Conservation (phyloP, 2,113 vertebrate genomes). For the Calidris pygmaea region DNA sequence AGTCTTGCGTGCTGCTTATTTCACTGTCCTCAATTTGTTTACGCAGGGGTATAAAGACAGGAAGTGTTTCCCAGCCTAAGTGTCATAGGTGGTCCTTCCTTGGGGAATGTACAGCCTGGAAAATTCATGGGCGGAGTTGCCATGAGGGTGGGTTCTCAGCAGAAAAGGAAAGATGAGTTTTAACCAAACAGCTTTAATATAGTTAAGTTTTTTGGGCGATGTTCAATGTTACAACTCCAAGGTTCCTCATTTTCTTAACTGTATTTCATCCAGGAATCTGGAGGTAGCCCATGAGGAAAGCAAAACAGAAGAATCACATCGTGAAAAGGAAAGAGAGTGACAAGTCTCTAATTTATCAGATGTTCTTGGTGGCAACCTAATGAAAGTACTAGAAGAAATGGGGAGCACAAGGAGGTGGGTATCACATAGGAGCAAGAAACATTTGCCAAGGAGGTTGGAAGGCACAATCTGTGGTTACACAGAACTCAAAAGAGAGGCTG, state of each 20-base stretch:
- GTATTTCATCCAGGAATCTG: background rate
- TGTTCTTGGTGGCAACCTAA: background rate
- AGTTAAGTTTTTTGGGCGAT: background rate
- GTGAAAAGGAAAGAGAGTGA: background rate
- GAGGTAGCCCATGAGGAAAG: background rate
- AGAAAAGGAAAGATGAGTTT: background rate
- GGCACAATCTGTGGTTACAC: accelerated
- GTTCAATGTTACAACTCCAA: background rate
- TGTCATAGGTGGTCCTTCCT: background rate
- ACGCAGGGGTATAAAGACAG: background rate
- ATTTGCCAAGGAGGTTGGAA: background rate
- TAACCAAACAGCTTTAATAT: background rate
- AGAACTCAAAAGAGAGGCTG: background rate
- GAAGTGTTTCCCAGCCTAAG: background rate
- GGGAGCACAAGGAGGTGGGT: background rate
- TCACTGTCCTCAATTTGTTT: background rate
- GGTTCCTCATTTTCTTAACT: background rate
- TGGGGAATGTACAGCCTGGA: background rate
- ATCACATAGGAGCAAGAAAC: background rate
- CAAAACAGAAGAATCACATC: background rate
- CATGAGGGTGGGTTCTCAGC: background rate
- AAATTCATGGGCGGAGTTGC: background rate
- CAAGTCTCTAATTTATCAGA: background rate
- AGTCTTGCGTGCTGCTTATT: background rate
- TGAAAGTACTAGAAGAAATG: background rate